phyloP scores from a whole-genome alignment of 2,888 invertebrate genomes.

The Leptinotarsa peninsularis region DNA sequence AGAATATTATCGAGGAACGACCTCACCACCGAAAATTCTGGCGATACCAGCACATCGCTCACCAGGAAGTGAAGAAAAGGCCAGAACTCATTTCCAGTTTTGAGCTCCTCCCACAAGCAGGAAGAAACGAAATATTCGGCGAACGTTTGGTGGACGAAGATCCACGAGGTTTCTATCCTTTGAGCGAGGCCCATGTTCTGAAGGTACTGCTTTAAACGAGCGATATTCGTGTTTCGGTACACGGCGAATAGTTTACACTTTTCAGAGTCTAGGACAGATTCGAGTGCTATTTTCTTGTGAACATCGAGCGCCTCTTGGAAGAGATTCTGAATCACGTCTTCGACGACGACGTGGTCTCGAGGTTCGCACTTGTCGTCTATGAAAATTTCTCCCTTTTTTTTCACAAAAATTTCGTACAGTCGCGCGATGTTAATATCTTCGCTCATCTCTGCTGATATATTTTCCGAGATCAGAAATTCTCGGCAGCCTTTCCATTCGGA shows the following conservation, averaged over 20 bases:
- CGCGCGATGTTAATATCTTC: slow-evolving; percentile 12
- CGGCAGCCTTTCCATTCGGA: slow-evolving; percentile 25
- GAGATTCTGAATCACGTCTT: neutral
- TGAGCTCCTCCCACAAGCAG: slow-evolving; percentile 4
- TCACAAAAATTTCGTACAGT: slow-evolving; percentile 27
- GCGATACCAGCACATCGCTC: neutral
- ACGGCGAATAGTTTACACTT: neutral
- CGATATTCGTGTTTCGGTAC: neutral
- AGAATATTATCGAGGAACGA: slow-evolving; percentile 16
- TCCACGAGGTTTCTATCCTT: neutral
- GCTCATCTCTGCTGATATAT: neutral
- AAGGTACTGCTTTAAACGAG: neutral
- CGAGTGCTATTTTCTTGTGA: slow-evolving; percentile 5
- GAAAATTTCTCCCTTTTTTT: slow-evolving; percentile 19
- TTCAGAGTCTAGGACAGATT: neutral
- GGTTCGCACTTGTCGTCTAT: slow-evolving; percentile 13
- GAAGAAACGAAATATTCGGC: slow-evolving; percentile 3
- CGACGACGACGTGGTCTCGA: neutral
- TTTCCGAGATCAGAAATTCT: slow-evolving; percentile 20
- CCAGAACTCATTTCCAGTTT: neutral
- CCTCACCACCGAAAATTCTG: slow-evolving; percentile 8
- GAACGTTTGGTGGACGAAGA: neutral
- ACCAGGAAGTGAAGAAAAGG: neutral
- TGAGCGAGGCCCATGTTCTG: neutral
- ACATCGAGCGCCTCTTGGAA: slow-evolving; percentile 5